phyloP scores from a whole-genome alignment of 2,797 vertebrate species.

The Staurois parvus region DNA sequence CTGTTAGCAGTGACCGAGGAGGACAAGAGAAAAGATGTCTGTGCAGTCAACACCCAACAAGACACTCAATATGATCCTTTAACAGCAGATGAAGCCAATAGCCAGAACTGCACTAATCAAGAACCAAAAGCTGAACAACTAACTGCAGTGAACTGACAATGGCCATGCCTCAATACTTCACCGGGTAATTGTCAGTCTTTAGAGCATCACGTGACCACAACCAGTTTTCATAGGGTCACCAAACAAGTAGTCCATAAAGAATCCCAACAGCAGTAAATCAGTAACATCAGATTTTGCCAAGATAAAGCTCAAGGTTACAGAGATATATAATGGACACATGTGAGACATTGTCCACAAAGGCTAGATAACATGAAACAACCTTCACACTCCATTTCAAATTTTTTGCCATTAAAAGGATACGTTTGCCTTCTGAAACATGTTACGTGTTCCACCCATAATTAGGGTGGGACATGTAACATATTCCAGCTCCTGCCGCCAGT shows the following conservation, averaged over 20 bases:
- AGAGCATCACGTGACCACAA: no score
- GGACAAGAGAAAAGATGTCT: conserved; percentile 53
- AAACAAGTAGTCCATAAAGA: no score
- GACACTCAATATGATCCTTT: conserved; percentile 73
- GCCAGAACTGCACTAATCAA: conserved; percentile 65
- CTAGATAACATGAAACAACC: background rate
- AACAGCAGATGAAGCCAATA: conserved; percentile 59
- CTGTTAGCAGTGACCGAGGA: conserved; percentile 13
- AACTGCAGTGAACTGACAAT: conserved; percentile 50
- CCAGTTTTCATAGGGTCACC: no score
- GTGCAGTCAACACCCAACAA: conserved; percentile 68
- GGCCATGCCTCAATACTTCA: background rate
- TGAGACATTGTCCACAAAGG: background rate
- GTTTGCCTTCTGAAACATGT: no score
- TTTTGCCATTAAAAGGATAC: no score
- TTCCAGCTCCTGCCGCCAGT: no score
- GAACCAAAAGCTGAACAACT: conserved; percentile 65
- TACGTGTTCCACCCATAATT: no score
- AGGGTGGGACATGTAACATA: no score
- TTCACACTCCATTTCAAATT: no score
- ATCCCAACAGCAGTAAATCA: no score
- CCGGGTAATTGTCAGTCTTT: no score
- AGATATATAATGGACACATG: background rate
- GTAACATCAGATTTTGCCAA: no score
- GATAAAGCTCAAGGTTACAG: background rate